These are phyloP conservation scores for Glaucidium brasilianum DNA, from an alignment of 2,113 vertebrate genomes.

Conservation along the genomic window DNA sequence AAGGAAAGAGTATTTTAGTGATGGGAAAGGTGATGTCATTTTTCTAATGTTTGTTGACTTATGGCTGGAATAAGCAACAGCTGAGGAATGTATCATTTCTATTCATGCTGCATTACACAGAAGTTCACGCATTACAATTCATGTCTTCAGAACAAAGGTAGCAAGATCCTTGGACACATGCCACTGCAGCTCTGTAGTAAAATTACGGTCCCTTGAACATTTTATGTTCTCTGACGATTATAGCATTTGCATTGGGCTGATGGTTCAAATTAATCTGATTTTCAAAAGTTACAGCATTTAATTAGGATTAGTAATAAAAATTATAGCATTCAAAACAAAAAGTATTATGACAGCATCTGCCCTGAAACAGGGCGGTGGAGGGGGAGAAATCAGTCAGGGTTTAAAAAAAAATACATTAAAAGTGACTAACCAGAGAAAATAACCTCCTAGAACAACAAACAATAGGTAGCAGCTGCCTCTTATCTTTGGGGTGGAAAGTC, in stretches of 20 bases:
- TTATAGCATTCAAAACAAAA: neutral
- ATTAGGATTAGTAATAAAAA: slow-evolving; percentile 17
- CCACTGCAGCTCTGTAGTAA: neutral
- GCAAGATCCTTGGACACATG: neutral
- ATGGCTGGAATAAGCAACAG: neutral
- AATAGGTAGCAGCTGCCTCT: neutral
- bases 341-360: neutral
- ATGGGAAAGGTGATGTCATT: neutral
- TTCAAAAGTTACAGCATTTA: neutral
- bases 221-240: neutral
- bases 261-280: slow-evolving; percentile 5
- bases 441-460: neutral
- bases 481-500: neutral
- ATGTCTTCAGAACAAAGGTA: neutral
- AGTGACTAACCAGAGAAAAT: neutral
- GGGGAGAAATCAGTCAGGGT: neutral
- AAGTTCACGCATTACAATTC: neutral
- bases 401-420: neutral
- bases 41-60: neutral
- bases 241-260: neutral
- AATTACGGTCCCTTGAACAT: neutral
- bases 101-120: neutral
- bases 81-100: neutral
- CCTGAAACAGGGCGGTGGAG: neutral
- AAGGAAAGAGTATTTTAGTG: neutral